Evolutionary conservation across 2,888 invertebrate genomes (phyloP).

Genomic region (Sphaerophoria taeniata): DNA sequence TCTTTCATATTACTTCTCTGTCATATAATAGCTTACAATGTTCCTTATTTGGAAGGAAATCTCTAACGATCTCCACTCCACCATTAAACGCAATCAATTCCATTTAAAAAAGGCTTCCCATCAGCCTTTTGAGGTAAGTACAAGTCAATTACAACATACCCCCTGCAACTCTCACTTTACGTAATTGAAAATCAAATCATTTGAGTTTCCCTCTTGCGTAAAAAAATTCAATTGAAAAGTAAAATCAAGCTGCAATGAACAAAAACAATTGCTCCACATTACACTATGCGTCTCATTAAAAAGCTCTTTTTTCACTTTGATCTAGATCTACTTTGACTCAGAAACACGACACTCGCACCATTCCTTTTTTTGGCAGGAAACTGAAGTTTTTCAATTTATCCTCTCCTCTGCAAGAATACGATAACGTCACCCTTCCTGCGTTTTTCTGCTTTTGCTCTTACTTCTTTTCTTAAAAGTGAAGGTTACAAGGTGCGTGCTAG

Average conservation of each 20-base stretch:
- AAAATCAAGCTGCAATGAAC: constrained; percentile 17
- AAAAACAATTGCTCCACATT: constrained; percentile 15
- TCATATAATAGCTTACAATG: too few relatives aligned
- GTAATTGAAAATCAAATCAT: not conserved
- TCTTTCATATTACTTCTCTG: not conserved
- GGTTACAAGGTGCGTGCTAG: not conserved
- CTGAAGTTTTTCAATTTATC: not conserved
- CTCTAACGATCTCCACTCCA: not conserved
- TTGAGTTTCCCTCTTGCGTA: not conserved
- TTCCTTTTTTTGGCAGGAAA: not conserved
- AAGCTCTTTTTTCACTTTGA: constrained; percentile 25
- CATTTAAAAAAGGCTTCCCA: not conserved
- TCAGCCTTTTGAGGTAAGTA: not conserved
- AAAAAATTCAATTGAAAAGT: not conserved
- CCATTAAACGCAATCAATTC: not conserved
- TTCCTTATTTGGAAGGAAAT: not conserved
- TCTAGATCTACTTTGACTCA: constrained; percentile 30
- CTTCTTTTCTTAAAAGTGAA: not conserved
- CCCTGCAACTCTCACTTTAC: not conserved
- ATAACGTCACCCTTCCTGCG: constrained; percentile 3
- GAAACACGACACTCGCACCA: constrained; percentile 1
- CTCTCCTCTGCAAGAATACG: not conserved
- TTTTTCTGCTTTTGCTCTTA: not conserved
- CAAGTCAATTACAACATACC: not conserved
- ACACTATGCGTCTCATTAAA: not conserved